Evolutionary conservation across 2,113 vertebrate genomes (phyloP), one percentile per base, ranked within the genome.

Genomic region (mouse (Mus musculus)): DNA sequence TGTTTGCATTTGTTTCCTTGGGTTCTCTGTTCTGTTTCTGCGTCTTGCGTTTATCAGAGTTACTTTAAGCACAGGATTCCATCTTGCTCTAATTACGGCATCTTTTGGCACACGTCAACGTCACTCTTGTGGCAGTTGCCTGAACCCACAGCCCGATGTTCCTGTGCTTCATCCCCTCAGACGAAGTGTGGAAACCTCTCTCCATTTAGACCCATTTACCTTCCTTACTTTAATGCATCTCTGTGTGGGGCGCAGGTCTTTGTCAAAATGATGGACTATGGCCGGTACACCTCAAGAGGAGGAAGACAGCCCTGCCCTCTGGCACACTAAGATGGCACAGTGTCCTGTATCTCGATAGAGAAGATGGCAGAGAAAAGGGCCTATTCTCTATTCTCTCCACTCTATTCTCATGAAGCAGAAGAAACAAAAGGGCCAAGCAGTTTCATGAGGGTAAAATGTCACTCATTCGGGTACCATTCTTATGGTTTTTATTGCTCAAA

Each of bases 121-220:
- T 22, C 2, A 1, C 54, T 61, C 16, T 71, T 1, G 0, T 4
- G 19, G 65, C 26, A 10, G 54, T 5, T 26, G 39, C 14, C n/a
- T 36, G 16, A 85, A 5, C 22, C 36, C 65, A 69, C 46, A 22
- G 20, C 52, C n/a, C 11, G 7, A 5, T 22, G 42, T 12, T 76
- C n/a, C 49, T 5, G 13, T 33, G 16, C 4, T 30, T 33, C 20
- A 36, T 33, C 14, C 5, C 4, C 33, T 61, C 30, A 9, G n/a
- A 56, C 1, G 11, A 93, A 30, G 19, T 42, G 39, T 65, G 63
- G 33, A 39, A 2, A 39, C 17, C 26, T 33, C 26, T 54, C 56
- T 59, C 19, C 46, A 7, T 20, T 28, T 61, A 33, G 61, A 19
- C 0, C 42, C 19, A 28, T 36, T 86, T 73, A 42, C 24, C 30